Conservation (phyloP, 2,113 vertebrate genomes). For the Sylvia atricapilla region DNA sequence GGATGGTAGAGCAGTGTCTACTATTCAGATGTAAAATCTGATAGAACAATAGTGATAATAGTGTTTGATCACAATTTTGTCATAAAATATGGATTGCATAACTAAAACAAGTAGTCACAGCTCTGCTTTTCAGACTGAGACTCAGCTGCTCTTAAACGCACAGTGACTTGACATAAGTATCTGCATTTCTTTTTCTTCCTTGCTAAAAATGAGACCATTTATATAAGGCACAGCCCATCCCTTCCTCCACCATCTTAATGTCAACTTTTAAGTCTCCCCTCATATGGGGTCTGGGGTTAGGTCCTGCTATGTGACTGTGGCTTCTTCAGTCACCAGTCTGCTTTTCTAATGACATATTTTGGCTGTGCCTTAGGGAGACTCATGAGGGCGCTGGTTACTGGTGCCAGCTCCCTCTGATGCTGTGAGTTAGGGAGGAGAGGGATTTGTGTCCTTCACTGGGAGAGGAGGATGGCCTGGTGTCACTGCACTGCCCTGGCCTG, state of each 20-base stretch:
- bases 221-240: not conserved
- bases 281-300: not conserved
- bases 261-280: not conserved
- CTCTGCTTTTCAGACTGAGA: not conserved
- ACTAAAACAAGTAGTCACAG: not conserved
- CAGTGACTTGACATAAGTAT: not conserved
- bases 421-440: not conserved
- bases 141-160: not conserved
- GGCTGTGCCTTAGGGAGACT: not conserved
- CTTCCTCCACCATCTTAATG: not conserved
- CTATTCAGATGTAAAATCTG: slow-evolving; percentile 6
- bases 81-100: slow-evolving; percentile 29
- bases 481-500: not conserved
- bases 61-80: slow-evolving; percentile 9
- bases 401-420: not conserved
- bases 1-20: not conserved
- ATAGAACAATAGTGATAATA: not conserved
- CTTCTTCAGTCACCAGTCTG: not conserved
- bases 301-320: accelerated
- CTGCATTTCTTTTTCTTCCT: not conserved
- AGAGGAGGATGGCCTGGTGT: not conserved
- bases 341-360: not conserved
- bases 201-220: not conserved
- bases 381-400: not conserved
- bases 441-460: not conserved